Base-by-base conservation (phyloP, 2,113 vertebrate species). In the Halichoerus grypus region DNA sequence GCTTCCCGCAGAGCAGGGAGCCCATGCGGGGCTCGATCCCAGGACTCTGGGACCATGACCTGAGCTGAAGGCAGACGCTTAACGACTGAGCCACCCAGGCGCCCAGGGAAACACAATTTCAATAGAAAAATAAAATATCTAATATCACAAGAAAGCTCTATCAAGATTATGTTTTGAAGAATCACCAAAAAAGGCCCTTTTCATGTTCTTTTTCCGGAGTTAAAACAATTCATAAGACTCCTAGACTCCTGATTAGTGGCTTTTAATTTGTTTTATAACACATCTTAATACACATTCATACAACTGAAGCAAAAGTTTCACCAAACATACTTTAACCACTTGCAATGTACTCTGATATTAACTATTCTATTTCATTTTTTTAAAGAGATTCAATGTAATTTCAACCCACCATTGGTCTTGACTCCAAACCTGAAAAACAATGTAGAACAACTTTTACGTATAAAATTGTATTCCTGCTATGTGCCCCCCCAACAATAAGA, bases 231-330 rank as follows among this genome's bases (percentile, higher is more conserved):
- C 26, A 19, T 57, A 46, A 84, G 57, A 84, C 74, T 57, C 49
- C 81, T 93, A 83, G 71, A 51, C 53, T 86, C 57, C 49, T 81
- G 28, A 74, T n/a, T 55, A 42, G 53, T 82, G 71, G 14, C 22
- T 81, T 53, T 63, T 7, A 12, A 42, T 9, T 93, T 76, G 67
- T 79, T 94, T 91, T 59, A 82, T 28, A 93, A 83, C 55, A 86
- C 28, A 88, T 26, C 11, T 7, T 22, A 81, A 57, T 67, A 76
- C 3, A 65, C 51, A 84, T 11, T 88, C 53, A 85, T n/a, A 42
- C 71, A 96, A 59, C n/a, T n/a, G 36, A 86, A 91, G 82, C 82
- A 83, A 81, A 74, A 96, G 46, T 94, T 91, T 57, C 69, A 91
- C 36, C 36, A 57, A 86, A 61, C 49, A 33, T 74, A 92, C n/a